Evolutionary conservation across 2,113 vertebrate genomes (phyloP).

Genomic region (Prolemur simus): DNA sequence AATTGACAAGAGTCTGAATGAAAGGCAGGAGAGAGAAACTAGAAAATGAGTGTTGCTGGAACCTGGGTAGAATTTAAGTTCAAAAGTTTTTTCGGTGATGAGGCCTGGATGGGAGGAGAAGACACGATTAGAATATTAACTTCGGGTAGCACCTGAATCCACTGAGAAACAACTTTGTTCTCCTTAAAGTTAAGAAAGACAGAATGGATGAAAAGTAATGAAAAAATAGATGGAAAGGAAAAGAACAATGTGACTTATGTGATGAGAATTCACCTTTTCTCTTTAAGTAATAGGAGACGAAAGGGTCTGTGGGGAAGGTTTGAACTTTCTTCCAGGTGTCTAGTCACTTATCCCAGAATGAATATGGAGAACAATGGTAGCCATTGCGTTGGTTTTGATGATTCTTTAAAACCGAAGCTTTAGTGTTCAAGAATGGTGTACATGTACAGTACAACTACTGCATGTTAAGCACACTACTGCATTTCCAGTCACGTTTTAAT

Average conservation of each 20-base stretch:
- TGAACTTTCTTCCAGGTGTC: neutral
- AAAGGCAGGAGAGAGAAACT: neutral
- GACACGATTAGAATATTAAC: neutral
- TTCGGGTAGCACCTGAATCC: neutral
- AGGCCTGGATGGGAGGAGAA: neutral
- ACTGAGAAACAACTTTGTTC: neutral
- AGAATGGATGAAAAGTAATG: neutral
- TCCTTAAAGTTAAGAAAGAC: neutral
- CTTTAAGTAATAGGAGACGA: neutral
- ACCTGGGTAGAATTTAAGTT: neutral
- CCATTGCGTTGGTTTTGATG: neutral
- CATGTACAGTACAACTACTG: too few relatives aligned
- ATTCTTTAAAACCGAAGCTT: neutral
- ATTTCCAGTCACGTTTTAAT: neutral
- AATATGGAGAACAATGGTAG: neutral
- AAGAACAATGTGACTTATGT: neutral
- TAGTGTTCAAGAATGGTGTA: neutral
- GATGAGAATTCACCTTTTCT: neutral
- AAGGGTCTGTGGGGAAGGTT: neutral
- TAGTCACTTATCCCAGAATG: neutral
- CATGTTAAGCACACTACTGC: rapidly evolving
- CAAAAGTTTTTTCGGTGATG: neutral
- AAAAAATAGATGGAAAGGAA: neutral
- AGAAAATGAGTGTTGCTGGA: neutral
- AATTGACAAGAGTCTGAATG: neutral